Percentiles rank a stretch among this genome's conserved stretches.
These are phyloP conservation scores for Delphinus delphis DNA, from an alignment of 2,113 vertebrate genomes.

Conservation along the genomic window DNA sequence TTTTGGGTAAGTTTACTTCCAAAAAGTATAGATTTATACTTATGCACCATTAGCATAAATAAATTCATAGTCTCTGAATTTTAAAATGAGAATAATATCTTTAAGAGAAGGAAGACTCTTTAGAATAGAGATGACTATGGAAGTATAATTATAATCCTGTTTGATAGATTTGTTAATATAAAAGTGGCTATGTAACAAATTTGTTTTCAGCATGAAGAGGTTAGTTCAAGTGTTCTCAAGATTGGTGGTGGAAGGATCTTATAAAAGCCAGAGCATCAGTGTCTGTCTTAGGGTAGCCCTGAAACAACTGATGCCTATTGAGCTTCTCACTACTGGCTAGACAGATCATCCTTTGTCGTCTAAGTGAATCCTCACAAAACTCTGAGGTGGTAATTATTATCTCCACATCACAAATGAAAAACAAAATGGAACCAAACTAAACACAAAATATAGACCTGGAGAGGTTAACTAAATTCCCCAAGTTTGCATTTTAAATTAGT, in stretches of 20 bases:
- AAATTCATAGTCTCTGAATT: not conserved
- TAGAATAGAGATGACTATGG: not conserved
- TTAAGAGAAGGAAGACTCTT: not conserved
- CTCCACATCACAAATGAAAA: not conserved
- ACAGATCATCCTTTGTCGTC: no score
- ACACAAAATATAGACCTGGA: not conserved
- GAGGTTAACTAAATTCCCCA: not conserved
- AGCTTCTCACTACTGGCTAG: not conserved
- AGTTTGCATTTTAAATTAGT: not conserved
- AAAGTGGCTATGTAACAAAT: not conserved
- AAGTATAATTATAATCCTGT: not conserved
- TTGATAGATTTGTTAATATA: not conserved
- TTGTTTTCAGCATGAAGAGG: not conserved
- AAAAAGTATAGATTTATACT: not conserved
- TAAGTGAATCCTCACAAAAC: not conserved
- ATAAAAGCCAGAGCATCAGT: not conserved
- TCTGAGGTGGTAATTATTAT: not conserved
- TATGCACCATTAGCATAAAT: not conserved
- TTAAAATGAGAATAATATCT: not conserved
- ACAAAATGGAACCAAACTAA: not conserved
- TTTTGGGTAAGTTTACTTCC: not conserved
- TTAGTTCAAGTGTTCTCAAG: not conserved
- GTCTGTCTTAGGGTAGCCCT: not conserved
- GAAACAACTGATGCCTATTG: not conserved
- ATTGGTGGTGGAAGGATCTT: not conserved